phyloP scores from a whole-genome alignment of 1,140 invertebrate species.

The Camponotus floridanus region DNA sequence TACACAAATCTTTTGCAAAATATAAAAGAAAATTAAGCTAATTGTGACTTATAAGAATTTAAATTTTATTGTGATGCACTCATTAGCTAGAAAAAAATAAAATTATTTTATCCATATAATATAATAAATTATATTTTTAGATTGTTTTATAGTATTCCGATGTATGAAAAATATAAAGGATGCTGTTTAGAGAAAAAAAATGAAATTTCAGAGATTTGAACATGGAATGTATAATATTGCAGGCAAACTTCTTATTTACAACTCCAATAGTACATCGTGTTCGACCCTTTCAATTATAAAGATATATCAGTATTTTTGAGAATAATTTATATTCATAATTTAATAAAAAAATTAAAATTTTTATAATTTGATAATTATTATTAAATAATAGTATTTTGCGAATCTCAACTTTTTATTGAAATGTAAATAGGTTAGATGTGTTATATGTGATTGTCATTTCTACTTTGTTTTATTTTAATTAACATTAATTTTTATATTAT shows the following conservation, averaged over 20 bases:
- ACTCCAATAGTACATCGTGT: not conserved
- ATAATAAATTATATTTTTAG: not conserved
- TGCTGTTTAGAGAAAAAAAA: not conserved
- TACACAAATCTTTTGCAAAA: not conserved
- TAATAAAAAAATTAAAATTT: not conserved
- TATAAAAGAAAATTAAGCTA: conserved; percentile 1
- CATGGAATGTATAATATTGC: not conserved
- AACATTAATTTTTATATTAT: not conserved
- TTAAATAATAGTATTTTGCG: not conserved
- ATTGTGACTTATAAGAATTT: not conserved
- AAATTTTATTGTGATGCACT: not conserved
- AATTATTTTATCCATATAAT: conserved; percentile 4
- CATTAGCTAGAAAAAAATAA: conserved; percentile 13
- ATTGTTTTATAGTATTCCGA: not conserved
- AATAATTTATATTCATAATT: not conserved
- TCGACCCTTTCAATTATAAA: too few relatives aligned
- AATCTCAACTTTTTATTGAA: not conserved
- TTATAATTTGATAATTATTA: not conserved
- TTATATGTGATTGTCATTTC: not conserved
- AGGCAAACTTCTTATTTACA: not conserved
- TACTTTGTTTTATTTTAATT: not conserved
- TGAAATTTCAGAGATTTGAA: conserved; percentile 5
- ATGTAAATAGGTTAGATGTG: not conserved
- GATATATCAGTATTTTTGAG: not conserved
- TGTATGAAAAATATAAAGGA: not conserved